phyloP scores from a whole-genome alignment of 2,888 invertebrate genomes.

The Leptinotarsa rubiginosa region DNA sequence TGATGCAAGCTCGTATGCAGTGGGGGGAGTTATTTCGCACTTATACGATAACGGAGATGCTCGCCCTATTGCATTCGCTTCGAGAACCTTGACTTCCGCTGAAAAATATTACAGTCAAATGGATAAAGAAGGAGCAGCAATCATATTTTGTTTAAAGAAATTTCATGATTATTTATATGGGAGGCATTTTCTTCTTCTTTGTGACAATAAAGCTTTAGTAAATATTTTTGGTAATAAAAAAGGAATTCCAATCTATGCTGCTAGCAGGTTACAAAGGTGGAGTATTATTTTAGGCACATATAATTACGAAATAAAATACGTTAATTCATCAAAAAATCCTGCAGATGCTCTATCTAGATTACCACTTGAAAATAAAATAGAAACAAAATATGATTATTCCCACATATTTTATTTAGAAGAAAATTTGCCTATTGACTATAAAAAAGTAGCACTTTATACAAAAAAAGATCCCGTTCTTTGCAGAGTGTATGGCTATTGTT shows the following conservation, averaged over 20 bases:
- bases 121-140: constrained; percentile 3
- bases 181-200: constrained; percentile 25
- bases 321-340: constrained; percentile 14
- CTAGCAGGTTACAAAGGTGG: constrained; percentile 32
- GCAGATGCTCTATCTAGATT: constrained; percentile 22
- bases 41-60: constrained; percentile 22
- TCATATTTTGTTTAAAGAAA: too few species aligned
- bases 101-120: constrained; percentile 31
- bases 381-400: background rate
- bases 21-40: constrained; percentile 35
- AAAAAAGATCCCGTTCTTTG: constrained; percentile 23
- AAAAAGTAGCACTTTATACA: constrained; percentile 24
- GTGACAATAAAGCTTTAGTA: constrained; percentile 42
- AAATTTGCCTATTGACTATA: constrained; percentile 24
- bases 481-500: constrained; percentile 20
- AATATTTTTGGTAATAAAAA: constrained; percentile 35
- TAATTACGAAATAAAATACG: constrained; percentile 33
- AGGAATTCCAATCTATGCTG: constrained; percentile 22
- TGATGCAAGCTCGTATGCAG: constrained; percentile 35
- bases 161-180: too few species aligned
- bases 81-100: constrained; percentile 27
- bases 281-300: constrained; percentile 30
- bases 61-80: constrained; percentile 38
- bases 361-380: constrained; percentile 10
- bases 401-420: constrained; percentile 14